Base-by-base conservation (phyloP, 2,113 vertebrate genomes). In the Sander lucioperca region DNA sequence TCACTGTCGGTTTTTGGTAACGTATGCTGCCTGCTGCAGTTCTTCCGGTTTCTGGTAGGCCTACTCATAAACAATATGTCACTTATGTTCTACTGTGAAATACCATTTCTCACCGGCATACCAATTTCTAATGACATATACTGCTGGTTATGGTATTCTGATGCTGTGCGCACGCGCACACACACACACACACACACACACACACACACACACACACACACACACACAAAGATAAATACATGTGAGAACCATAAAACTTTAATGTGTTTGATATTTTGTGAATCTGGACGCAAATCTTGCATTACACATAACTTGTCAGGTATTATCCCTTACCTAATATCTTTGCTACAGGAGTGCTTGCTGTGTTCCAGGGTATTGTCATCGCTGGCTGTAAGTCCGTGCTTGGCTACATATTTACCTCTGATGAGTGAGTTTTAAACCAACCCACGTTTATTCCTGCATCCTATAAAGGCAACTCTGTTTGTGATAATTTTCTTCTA, bases 331-430 rank as follows among this genome's bases (percentile, higher is more conserved):
- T n/a, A 59, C 33, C 1, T 75, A 45, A 54, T 45, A 74, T 84
- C 6, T 51, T 81, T 4, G 59, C 84, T 89, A 10, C 74, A 99
- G 97, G 89, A 39, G 1, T 87, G 9, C 87, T 96, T 4, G 93
- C 96, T 2, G 84, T 97, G 45, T 27, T 96, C 36, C 94, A 96
- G 85, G 92, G 95, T 21, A 61, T 92, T 0, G 61, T 94, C 11
- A 14, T 98, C 1, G 91, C 77, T 6, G 51, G 89, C 59, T 70
- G 85, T 0, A 97, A 96, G 90, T 86, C 95, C 0, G 63, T 95
- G 43, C 14, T 97, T 43, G 96, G 93, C 73, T 95, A 91, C 74
- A 92, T 97, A 82, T 98, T 98, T 80, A 98, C 96, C 77, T 80
- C 68, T 19, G 96, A 98, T 88, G 84, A 82, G 97, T 98, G 87